A percentile compares a stretch with the other conserved stretches of the same genome.
Conservation (phyloP, 2,113 vertebrate genomes). For the Mixornis gularis region DNA sequence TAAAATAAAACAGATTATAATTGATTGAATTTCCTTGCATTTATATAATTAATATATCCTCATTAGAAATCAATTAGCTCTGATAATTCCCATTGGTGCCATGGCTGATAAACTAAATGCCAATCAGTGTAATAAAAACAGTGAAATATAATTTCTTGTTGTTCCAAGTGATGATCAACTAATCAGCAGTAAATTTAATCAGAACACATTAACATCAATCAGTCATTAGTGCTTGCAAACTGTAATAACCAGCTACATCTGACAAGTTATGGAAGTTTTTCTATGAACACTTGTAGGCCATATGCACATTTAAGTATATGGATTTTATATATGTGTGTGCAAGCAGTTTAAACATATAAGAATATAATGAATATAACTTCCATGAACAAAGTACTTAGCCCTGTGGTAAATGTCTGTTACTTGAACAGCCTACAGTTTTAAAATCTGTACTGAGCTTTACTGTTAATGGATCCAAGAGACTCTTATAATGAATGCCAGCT, state of each 20-base stretch:
- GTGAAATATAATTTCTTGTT: constrained; percentile 69
- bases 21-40: constrained; percentile 45
- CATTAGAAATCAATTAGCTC: constrained; percentile 67
- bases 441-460: background rate
- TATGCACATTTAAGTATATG: background rate
- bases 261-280: background rate
- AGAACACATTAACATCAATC: constrained; percentile 61
- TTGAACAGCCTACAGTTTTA: background rate
- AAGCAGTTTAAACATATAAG: constrained; percentile 1
- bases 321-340: background rate
- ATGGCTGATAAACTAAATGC: constrained; percentile 46
- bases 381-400: constrained; percentile 21
- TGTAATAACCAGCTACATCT: constrained; percentile 28
- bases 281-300: background rate
- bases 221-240: constrained; percentile 57
- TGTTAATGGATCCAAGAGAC: background rate
- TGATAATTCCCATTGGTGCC: constrained; percentile 57
- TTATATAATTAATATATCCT: constrained; percentile 61
- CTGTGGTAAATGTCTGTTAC: background rate
- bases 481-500: background rate
- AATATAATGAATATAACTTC: background rate
- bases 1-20: constrained; percentile 51
- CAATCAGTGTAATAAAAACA: constrained; percentile 58
- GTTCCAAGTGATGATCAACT: constrained; percentile 66
- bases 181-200: constrained; percentile 72